A percentile compares a stretch with the other conserved stretches of the same genome.
Evolutionary conservation across 2,888 invertebrate genomes (phyloP).

Genomic region (Formica aserva): DNA sequence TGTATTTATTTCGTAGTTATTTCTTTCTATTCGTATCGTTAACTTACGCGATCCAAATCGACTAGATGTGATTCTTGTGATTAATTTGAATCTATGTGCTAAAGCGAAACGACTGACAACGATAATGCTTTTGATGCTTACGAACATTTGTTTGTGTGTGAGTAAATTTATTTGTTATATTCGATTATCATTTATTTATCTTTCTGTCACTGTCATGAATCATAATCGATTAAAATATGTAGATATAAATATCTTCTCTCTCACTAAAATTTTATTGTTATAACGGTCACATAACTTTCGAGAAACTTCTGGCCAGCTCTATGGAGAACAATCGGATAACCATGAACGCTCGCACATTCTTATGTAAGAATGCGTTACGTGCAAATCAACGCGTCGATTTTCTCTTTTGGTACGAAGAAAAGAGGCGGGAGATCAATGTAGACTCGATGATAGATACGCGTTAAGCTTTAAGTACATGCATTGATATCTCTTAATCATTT

Average conservation of each 20-base stretch:
- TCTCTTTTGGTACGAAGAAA: slow-evolving; percentile 47
- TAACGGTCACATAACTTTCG: slow-evolving; percentile 69
- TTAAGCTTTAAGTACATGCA: background rate
- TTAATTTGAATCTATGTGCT: too few species aligned
- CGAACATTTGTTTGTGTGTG: too few species aligned
- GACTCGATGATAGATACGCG: background rate
- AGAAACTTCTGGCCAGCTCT: slow-evolving; percentile 65
- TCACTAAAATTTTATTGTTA: slow-evolving; percentile 47
- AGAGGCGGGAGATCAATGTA: background rate
- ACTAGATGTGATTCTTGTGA: too few species aligned
- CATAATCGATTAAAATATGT: too few species aligned
- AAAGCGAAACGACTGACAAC: too few species aligned
- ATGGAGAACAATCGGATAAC: slow-evolving; percentile 74
- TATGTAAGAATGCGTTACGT: slow-evolving; percentile 61
- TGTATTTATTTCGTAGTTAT: too few species aligned
- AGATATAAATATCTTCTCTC: background rate
- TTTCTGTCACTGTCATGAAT: too few species aligned
- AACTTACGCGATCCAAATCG: too few species aligned
- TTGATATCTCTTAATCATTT: slow-evolving; percentile 4
- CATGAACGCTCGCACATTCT: slow-evolving; percentile 70
- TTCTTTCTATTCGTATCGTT: too few species aligned
- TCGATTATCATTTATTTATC: too few species aligned
- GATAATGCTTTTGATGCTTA: too few species aligned
- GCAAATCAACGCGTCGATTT: slow-evolving; percentile 19
- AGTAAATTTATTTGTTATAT: too few species aligned